phyloP scores from a whole-genome alignment of 2,113 vertebrate genomes.

The Tragelaphus imberbis region DNA sequence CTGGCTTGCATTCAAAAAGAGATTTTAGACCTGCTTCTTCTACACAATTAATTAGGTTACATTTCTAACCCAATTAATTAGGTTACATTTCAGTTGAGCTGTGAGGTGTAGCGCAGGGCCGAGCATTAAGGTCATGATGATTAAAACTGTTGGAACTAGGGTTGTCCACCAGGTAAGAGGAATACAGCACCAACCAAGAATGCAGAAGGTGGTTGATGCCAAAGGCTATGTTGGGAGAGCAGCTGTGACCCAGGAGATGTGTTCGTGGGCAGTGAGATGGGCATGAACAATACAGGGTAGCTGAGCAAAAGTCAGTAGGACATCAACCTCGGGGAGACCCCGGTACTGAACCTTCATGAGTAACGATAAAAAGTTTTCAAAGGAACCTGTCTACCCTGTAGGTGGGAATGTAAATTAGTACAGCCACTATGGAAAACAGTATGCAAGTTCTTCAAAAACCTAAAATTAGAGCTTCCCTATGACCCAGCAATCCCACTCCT shows the following conservation, averaged over 20 bases:
- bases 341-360: neutral
- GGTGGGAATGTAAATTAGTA: neutral
- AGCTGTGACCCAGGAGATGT: neutral
- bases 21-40: neutral
- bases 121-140: neutral
- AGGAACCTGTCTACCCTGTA: neutral
- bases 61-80: constrained; percentile 1
- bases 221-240: neutral
- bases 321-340: neutral
- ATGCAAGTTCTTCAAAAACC: neutral
- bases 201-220: neutral
- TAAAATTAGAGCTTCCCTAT: neutral
- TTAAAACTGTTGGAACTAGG: neutral
- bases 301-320: neutral
- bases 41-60: neutral
- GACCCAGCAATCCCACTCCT: neutral
- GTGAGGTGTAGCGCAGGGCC: neutral
- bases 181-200: neutral
- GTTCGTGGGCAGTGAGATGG: neutral
- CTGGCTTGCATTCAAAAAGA: constrained; percentile 4
- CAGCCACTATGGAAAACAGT: neutral
- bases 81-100: neutral
- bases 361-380: neutral
- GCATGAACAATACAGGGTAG: neutral
- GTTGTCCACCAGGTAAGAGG: neutral